phyloP scores from a whole-genome alignment of 2,797 vertebrate species.

The Trachops cirrhosus region DNA sequence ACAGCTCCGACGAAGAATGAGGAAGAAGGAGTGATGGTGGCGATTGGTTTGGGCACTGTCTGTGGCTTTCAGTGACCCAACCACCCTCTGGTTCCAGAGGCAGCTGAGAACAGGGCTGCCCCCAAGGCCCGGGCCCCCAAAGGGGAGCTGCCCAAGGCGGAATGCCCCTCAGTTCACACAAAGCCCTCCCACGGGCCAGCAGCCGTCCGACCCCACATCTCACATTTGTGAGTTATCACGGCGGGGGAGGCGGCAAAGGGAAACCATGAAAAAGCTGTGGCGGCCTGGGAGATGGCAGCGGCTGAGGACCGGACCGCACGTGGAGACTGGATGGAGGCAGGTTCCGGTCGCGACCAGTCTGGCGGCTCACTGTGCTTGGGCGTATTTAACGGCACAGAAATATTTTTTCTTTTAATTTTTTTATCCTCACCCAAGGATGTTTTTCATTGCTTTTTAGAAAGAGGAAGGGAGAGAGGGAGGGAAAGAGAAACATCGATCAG shows the following conservation, averaged over 20 bases:
- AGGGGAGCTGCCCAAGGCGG: no score
- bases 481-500: background rate
- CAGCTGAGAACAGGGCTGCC: background rate
- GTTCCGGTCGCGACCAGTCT: accelerated
- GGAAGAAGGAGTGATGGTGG: background rate
- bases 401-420: no score
- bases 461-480: background rate
- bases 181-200: background rate
- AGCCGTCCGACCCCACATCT: background rate
- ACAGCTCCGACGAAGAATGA: background rate
- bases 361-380: background rate
- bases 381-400: background rate
- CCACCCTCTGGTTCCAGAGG: background rate
- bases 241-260: background rate
- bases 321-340: accelerated
- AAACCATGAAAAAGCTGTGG: background rate
- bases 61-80: background rate
- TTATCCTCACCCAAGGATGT: background rate
- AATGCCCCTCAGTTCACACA: background rate
- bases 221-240: background rate
- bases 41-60: background rate
- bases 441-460: background rate
- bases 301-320: background rate
- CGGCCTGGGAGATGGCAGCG: background rate
- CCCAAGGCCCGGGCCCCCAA: accelerated